phyloP scores from a whole-genome alignment of 2,888 invertebrate species.

The Boloria euphrosyne region DNA sequence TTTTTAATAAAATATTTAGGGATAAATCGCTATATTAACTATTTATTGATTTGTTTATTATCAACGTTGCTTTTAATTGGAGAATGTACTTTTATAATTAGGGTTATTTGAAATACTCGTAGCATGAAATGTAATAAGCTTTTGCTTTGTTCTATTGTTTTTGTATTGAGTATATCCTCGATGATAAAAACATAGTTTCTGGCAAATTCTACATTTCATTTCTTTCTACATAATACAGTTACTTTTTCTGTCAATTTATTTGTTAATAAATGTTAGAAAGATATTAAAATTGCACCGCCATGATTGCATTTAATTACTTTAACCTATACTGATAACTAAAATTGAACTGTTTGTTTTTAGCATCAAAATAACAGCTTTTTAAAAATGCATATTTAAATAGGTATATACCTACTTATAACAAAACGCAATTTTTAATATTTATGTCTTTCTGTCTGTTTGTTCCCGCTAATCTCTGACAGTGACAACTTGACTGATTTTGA shows the following conservation, averaged over 20 bases:
- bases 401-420: too few species aligned
- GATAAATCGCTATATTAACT: background rate
- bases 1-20: background rate
- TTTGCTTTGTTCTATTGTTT: constrained; percentile 16
- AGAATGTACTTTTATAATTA: constrained; percentile 7
- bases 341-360: too few species aligned
- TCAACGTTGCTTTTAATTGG: background rate
- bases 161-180: constrained; percentile 13
- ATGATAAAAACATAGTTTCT: constrained; percentile 2
- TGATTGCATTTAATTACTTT: too few species aligned
- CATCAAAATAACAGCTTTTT: too few species aligned
- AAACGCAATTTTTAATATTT: too few species aligned
- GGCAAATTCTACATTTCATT: background rate
- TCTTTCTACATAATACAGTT: background rate
- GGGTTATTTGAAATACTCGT: constrained; percentile 6
- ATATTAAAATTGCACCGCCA: too few species aligned
- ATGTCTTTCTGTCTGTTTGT: too few species aligned
- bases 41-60: background rate
- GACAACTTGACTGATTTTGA: too few species aligned
- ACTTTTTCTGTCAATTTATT: background rate
- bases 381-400: too few species aligned
- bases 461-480: too few species aligned
- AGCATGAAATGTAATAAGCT: background rate
- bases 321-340: too few species aligned
- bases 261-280: too few species aligned